A percentile compares a stretch with the other conserved stretches of the same genome.
phyloP scores from a whole-genome alignment of 2,113 vertebrate species.

The Aegotheles bennettii region DNA sequence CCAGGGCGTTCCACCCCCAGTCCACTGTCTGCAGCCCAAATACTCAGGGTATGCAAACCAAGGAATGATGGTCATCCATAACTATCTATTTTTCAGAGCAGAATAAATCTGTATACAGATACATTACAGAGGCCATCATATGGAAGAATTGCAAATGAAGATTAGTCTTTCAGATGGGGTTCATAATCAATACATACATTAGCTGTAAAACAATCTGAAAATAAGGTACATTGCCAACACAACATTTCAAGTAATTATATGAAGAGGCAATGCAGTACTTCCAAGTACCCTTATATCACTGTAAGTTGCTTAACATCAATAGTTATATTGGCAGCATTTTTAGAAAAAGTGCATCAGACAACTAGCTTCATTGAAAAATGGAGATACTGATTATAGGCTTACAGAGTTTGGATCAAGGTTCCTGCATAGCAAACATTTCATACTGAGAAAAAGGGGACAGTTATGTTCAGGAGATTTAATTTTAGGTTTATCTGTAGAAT shows the following conservation, averaged over 20 bases:
- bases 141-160: background rate
- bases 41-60: background rate
- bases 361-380: background rate
- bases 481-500: background rate
- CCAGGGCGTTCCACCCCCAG: background rate
- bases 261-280: slow-evolving; percentile 6
- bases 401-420: background rate
- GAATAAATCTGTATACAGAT: background rate
- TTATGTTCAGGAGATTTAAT: background rate
- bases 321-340: background rate
- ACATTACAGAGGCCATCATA: background rate
- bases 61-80: background rate
- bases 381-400: background rate
- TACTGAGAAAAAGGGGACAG: background rate
- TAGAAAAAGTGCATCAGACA: background rate
- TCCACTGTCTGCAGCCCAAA: background rate
- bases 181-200: background rate
- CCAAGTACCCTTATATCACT: background rate
- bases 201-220: background rate
- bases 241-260: slow-evolving; percentile 12
- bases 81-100: background rate
- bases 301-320: background rate
- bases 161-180: background rate
- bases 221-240: background rate
- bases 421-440: background rate